Base-by-base conservation (phyloP, 2,797 vertebrate species). In the Manis pentadactyla region DNA sequence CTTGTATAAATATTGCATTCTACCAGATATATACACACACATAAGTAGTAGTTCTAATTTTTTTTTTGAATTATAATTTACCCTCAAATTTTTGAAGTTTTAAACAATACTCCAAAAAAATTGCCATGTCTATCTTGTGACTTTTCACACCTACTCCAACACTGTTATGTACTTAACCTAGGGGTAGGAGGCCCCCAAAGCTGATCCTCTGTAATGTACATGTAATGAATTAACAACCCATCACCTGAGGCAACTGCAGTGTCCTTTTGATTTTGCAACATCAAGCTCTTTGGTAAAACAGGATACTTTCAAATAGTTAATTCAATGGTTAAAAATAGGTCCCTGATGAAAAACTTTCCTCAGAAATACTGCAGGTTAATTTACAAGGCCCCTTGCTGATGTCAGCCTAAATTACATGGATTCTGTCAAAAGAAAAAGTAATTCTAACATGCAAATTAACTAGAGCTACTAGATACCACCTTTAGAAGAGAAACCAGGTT, bases 281-380 rank as follows among this genome's bases (percentile, higher is more conserved):
- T 74, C 37, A 89, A 66, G 49, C 37, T 89, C 77, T 57, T 66
- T 74, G 53, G 7, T 75, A 84, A 90, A 87, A 79, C 14, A 61
- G 4, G 63, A 7, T n/a, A 79, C 75, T 68, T 89, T 94, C 69
- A 84, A 66, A 88, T 42, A 87, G 34, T 87, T 87, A 79, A 69
- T 63, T 74, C 18, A 86, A 71, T n/a, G 14, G 8, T 93, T 79
- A 93, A 63, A 81, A 53, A 68, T 27, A 79, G 34, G 14, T 81
- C 64, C n/a, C 46, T 81, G 18, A 64, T 55, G 3, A 37, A 91
- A 55, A 79, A 17, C 25, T 64, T 91, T 73, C 46, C 64, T 92
- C 68, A 66, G 86, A 46, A 79, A 31, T 53, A 90, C 14, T 57
- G 57, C 37, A 73, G 5, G 31, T 64, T 57, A 8, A 63, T 59